Percentiles rank a stretch among this genome's conserved stretches.
phyloP scores from a whole-genome alignment of 1,140 invertebrate genomes.

The Galleria mellonella region DNA sequence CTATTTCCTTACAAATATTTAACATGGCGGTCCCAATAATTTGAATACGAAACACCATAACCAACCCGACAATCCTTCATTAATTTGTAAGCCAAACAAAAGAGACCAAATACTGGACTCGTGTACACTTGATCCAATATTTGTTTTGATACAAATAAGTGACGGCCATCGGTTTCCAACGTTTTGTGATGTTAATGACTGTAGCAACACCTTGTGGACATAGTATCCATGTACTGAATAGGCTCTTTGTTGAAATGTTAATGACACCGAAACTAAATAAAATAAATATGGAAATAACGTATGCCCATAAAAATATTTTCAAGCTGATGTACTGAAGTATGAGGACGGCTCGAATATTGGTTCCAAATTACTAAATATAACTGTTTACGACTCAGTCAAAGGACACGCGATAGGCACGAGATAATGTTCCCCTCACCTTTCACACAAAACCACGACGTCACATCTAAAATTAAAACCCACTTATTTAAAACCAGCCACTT shows the following conservation, averaged over 20 bases:
- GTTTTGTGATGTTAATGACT: slow-evolving; percentile 67
- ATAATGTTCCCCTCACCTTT: slow-evolving; percentile 62
- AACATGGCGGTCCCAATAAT: slow-evolving; percentile 15
- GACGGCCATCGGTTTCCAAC: slow-evolving; percentile 52
- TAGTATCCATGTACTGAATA: slow-evolving; percentile 18
- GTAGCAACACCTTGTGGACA: slow-evolving; percentile 42
- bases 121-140: slow-evolving; percentile 64
- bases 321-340: slow-evolving; percentile 2
- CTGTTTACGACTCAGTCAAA: slow-evolving; percentile 27
- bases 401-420: slow-evolving; percentile 64
- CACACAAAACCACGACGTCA: slow-evolving; percentile 49
- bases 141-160: slow-evolving; percentile 65
- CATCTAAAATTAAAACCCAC: slow-evolving; percentile 71
- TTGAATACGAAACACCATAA: slow-evolving; percentile 28
- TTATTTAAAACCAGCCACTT: slow-evolving; percentile 71
- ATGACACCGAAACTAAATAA: slow-evolving; percentile 15
- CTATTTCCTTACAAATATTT: slow-evolving; percentile 15
- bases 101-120: slow-evolving; percentile 52
- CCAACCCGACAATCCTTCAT: slow-evolving; percentile 54
- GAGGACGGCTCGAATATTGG: slow-evolving; percentile 7
- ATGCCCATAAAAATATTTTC: slow-evolving; percentile 3
- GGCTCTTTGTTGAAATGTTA: slow-evolving; percentile 21
- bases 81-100: slow-evolving; percentile 58
- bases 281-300: slow-evolving; percentile 20
- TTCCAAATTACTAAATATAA: slow-evolving; percentile 31